phyloP scores from a whole-genome alignment of 2,888 invertebrate species.

The Allolobophora icterica region DNA sequence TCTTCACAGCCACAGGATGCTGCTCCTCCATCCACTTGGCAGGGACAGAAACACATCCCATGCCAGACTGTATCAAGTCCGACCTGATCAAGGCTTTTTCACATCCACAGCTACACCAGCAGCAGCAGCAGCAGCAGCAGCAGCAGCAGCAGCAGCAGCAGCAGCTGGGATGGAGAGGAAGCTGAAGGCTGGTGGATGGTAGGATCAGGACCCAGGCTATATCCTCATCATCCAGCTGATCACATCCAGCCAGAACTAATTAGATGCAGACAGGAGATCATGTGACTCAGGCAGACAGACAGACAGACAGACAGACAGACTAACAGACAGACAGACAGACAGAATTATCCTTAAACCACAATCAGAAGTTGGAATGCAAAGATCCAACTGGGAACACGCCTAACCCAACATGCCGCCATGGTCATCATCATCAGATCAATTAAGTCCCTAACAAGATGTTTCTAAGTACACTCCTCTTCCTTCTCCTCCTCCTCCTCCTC shows the following conservation, averaged over 20 bases:
- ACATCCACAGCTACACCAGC: not conserved
- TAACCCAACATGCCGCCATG: not conserved
- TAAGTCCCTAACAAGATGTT: not conserved
- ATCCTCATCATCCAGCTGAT: not conserved
- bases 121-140: too few relatives aligned
- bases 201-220: not conserved
- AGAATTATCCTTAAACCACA: not conserved
- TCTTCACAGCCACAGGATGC: not conserved
- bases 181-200: not conserved
- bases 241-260: conserved; percentile 17
- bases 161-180: not conserved
- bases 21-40: not conserved
- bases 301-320: not conserved
- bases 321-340: not conserved
- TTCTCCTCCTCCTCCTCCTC: not conserved
- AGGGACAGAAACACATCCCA: not conserved
- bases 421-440: conserved; percentile 17
- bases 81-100: conserved; percentile 4
- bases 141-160: not conserved
- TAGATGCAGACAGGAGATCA: not conserved
- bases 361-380: not conserved
- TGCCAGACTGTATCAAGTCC: conserved; percentile 17
- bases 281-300: conserved; percentile 2
- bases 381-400: not conserved
- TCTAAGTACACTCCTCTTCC: not conserved